A percentile compares a stretch with the other conserved stretches of the same genome.
Conservation (phyloP, 1,140 invertebrate species). For the Diachasmimorpha longicaudata region DNA sequence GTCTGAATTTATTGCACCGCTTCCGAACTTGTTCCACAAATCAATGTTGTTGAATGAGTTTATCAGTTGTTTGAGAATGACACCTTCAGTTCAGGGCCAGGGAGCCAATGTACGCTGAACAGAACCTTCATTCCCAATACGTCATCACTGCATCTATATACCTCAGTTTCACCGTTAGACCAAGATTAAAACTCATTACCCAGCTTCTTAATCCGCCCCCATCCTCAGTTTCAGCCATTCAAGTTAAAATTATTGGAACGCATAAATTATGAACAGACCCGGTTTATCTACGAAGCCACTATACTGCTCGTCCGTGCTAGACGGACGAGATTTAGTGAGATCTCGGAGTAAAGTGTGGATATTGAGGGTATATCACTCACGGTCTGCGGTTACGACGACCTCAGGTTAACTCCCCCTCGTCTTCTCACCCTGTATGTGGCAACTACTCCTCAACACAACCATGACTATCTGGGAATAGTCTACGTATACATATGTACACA, state of each 20-base stretch:
- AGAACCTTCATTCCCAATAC: no score
- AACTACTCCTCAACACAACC: background rate
- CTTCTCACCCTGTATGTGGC: slow-evolving; percentile 6
- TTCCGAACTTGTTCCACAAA: no score
- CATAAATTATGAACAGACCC: slow-evolving; percentile 30
- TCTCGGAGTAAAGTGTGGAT: slow-evolving; percentile 55
- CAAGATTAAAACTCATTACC: background rate
- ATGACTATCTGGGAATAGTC: background rate
- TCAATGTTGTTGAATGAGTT: no score
- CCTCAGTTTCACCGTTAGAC: background rate
- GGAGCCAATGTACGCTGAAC: no score
- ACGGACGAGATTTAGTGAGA: slow-evolving; percentile 51
- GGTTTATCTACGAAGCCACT: background rate
- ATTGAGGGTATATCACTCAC: slow-evolving; percentile 59
- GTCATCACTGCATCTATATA: no score
- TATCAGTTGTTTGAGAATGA: no score
- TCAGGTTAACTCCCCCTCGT: slow-evolving; percentile 5
- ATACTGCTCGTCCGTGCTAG: background rate
- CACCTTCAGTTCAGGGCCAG: no score
- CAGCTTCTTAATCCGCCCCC: background rate
- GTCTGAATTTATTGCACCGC: no score
- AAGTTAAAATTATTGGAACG: slow-evolving; percentile 21
- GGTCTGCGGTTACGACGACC: slow-evolving; percentile 38
- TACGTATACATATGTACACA: slow-evolving; percentile 1
- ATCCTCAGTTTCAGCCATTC: background rate